These are phyloP conservation scores for Indri indri DNA, from an alignment of 2,113 vertebrate genomes.

Conservation along the genomic window DNA sequence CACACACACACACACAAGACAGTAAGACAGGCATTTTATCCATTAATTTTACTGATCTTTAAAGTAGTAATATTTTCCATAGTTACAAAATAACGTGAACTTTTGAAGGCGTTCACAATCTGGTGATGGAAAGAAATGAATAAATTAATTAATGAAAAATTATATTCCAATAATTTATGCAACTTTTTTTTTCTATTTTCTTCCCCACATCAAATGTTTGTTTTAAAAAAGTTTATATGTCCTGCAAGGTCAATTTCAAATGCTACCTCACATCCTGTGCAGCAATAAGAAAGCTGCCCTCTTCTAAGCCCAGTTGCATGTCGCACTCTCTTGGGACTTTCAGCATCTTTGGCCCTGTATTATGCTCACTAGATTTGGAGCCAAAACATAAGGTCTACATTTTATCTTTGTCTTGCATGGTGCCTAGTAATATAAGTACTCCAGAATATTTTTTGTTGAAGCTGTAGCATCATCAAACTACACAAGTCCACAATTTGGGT, in stretches of 20 bases:
- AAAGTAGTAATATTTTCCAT: not conserved
- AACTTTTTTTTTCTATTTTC: not conserved
- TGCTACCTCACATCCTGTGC: not conserved
- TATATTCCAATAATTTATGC: not conserved
- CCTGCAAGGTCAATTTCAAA: not conserved
- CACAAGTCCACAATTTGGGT: not conserved
- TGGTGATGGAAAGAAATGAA: not conserved
- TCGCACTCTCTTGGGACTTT: fast-evolving
- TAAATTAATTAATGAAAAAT: not conserved
- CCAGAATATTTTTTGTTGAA: not conserved
- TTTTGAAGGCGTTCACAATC: not conserved
- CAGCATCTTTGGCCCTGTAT: not conserved
- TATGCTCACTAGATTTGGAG: not conserved
- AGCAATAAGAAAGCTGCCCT: not conserved
- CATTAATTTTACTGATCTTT: not conserved
- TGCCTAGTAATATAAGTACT: not conserved
- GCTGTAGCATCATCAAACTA: not conserved
- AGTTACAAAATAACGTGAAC: not conserved
- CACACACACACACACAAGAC: not conserved
- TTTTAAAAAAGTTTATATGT: not conserved
- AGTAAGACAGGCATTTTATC: not conserved
- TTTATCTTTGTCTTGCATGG: not conserved
- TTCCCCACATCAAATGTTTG: not conserved
- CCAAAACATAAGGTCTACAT: not conserved
- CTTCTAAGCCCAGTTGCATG: not conserved